Conservation (phyloP, 2,888 invertebrate genomes). For the Drosophila gaucha region DNA sequence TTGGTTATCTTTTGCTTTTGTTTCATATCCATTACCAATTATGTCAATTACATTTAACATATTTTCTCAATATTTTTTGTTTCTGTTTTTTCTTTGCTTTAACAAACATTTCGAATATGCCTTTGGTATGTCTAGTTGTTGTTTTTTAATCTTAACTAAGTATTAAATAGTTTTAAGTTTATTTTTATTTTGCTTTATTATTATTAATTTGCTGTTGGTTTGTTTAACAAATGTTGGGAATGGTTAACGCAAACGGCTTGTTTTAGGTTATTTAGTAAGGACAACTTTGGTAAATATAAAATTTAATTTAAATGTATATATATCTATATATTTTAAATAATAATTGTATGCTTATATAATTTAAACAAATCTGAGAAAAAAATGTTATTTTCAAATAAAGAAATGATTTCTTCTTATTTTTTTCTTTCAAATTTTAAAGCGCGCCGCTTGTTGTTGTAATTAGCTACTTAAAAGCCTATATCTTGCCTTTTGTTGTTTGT, state of each 20-base stretch:
- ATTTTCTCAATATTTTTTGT: constrained; percentile 19
- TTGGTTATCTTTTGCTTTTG: neutral
- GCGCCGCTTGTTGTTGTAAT: constrained; percentile 28
- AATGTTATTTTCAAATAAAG: constrained; percentile 3
- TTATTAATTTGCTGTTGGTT: constrained; percentile 23
- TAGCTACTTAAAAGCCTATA: constrained; percentile 61
- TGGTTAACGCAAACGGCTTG: constrained; percentile 64
- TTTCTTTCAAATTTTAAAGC: constrained; percentile 15
- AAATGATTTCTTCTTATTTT: neutral
- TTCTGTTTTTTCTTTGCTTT: constrained; percentile 33
- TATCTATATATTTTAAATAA: constrained; percentile 50
- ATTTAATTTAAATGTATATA: constrained; percentile 24
- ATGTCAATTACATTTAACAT: constrained; percentile 51
- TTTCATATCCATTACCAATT: constrained; percentile 25
- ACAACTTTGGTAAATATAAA: constrained; percentile 83
- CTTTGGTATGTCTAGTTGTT: constrained; percentile 84
- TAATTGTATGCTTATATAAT: constrained; percentile 52
- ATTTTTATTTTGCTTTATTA: constrained; percentile 9
- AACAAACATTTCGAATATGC: constrained; percentile 74
- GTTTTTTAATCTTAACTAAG: constrained; percentile 58
- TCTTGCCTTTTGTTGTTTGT: constrained; percentile 46
- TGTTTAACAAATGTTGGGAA: constrained; percentile 66
- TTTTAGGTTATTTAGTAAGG: constrained; percentile 78
- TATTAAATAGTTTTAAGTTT: constrained; percentile 56
- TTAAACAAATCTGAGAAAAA: constrained; percentile 47